These are phyloP conservation scores for Lysiphlebus fabarum DNA, from an alignment of 1,140 invertebrate genomes.

Conservation along the genomic window DNA sequence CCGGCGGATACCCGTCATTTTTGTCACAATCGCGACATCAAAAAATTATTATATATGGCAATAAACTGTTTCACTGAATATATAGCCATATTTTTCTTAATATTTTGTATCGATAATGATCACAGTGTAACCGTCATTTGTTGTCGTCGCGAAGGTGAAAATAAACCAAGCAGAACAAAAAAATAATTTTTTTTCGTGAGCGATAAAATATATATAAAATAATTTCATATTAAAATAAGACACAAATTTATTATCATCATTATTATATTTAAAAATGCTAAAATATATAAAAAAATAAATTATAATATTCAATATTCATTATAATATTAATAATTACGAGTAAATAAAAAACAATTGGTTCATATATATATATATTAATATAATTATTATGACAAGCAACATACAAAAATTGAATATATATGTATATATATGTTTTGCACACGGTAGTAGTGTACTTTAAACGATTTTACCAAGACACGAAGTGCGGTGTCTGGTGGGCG, in stretches of 20 bases:
- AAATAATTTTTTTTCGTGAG: neutral
- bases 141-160: constrained; percentile 23
- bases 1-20: constrained; percentile 55
- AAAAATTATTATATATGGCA: constrained; percentile 29
- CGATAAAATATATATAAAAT: too few species aligned
- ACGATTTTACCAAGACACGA: constrained; percentile 32
- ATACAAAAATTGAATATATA: too few species aligned
- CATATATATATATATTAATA: too few species aligned
- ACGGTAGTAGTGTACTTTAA: constrained; percentile 21
- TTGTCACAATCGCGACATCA: constrained; percentile 54
- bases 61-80: neutral
- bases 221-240: too few species aligned
- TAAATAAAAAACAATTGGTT: too few species aligned
- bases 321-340: too few species aligned
- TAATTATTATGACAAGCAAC: too few species aligned
- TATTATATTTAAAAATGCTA: too few species aligned
- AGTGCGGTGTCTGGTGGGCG: constrained; percentile 48
- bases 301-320: too few species aligned
- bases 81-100: constrained; percentile 33
- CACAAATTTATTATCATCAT: too few species aligned
- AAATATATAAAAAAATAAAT: too few species aligned
- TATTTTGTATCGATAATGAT: constrained; percentile 48
- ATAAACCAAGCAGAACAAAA: constrained; percentile 19
- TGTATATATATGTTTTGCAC: neutral
- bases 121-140: constrained; percentile 39